Evolutionary conservation across 2,113 vertebrate genomes (phyloP).

Genomic region (Taxidea taxus): DNA sequence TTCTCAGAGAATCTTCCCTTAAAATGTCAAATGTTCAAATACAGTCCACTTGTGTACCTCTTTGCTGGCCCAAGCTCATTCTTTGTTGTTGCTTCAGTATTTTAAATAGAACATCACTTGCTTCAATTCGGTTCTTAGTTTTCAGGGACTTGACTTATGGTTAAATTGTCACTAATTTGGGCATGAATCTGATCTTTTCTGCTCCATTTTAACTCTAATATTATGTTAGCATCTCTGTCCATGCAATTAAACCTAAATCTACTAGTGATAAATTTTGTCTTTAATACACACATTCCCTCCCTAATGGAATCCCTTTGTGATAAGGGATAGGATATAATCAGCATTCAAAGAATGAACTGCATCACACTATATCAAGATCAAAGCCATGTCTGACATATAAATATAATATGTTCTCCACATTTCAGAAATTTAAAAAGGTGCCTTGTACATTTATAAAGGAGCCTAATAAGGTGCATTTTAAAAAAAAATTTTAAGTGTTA

Average conservation of each 20-base stretch:
- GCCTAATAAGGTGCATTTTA: not conserved
- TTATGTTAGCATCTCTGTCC: not conserved
- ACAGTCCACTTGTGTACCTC: not conserved
- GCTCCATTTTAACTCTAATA: conserved; percentile 8
- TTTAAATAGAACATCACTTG: not conserved
- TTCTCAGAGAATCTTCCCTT: conserved; percentile 15
- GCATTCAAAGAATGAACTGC: not conserved
- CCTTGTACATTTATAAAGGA: not conserved
- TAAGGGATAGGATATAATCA: not conserved
- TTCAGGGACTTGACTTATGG: not conserved
- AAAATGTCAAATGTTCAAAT: not conserved
- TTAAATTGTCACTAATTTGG: not conserved
- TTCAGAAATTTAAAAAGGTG: not conserved
- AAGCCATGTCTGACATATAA: not conserved
- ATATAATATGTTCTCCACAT: not conserved
- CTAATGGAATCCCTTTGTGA: not conserved
- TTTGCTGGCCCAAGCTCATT: not conserved
- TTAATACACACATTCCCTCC: not conserved
- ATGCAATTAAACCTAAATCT: conserved; percentile 20
- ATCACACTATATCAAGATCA: not conserved
- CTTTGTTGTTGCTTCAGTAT: not conserved
- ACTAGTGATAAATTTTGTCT: not conserved
- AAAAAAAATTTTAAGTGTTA: not conserved
- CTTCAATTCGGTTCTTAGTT: not conserved
- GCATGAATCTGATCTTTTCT: not conserved